Percentiles rank a stretch among this genome's conserved stretches.
phyloP scores from a whole-genome alignment of 2,797 vertebrate genomes.

The Schizopygopsis pylzovi region DNA sequence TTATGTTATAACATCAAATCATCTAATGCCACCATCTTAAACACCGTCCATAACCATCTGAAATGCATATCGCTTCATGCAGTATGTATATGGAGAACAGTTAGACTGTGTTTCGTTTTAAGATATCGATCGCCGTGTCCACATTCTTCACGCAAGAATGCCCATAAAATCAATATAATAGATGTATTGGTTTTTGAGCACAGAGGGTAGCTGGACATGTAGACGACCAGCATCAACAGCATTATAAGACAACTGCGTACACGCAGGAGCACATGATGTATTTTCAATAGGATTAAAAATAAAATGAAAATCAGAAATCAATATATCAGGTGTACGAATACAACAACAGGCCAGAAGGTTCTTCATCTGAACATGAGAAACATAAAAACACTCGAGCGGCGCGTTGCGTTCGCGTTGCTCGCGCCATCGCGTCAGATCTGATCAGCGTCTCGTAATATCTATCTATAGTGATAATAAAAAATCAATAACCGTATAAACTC shows the following conservation, averaged over 20 bases:
- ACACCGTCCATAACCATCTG: background rate
- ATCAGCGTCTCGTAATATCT: background rate
- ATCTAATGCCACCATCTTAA: slow-evolving; percentile 37
- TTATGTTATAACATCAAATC: slow-evolving; percentile 26
- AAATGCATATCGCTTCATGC: background rate
- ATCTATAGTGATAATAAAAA: slow-evolving; percentile 28
- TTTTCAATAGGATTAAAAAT: background rate
- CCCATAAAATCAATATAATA: slow-evolving; percentile 44
- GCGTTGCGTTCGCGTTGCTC: background rate
- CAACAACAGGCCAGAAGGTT: background rate
- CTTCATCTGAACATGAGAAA: background rate
- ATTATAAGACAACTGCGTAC: background rate
- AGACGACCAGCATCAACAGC: background rate
- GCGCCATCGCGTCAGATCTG: background rate
- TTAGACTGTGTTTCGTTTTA: background rate
- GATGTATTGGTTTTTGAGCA: slow-evolving; percentile 21
- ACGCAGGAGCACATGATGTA: background rate
- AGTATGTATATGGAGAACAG: background rate
- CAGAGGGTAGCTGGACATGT: background rate
- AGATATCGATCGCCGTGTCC: slow-evolving; percentile 15
- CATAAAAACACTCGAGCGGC: background rate
- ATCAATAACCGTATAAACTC: slow-evolving; percentile 54
- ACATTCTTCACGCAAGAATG: slow-evolving; percentile 30
- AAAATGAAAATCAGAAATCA: slow-evolving; percentile 19
- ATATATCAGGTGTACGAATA: slow-evolving; percentile 25